Conservation (phyloP, 2,797 vertebrate species). For the Cichlasoma orientale region DNA sequence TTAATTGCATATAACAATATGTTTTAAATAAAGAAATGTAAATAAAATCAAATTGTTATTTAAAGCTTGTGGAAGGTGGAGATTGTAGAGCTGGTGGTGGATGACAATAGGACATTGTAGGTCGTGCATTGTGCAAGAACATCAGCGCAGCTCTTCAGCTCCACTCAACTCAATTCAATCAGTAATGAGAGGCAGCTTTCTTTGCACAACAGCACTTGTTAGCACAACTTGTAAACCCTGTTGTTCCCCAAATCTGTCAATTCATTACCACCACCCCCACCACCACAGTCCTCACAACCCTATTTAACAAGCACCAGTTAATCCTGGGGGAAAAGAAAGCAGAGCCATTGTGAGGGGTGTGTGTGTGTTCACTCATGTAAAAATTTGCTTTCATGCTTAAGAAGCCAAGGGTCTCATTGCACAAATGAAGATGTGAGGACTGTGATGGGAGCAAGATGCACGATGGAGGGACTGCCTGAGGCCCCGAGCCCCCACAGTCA, state of each 20-base stretch:
- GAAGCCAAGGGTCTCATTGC: slow-evolving; percentile 20
- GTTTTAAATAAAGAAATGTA: neutral
- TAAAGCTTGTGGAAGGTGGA: neutral
- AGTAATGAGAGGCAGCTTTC: slow-evolving; percentile 51
- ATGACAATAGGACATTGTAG: slow-evolving; percentile 15
- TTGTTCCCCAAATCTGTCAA: slow-evolving; percentile 71
- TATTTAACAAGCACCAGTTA: slow-evolving; percentile 71
- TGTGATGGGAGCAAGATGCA: neutral
- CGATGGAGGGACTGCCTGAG: neutral
- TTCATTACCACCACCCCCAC: slow-evolving; percentile 53
- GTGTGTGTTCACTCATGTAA: slow-evolving; percentile 20
- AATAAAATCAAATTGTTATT: neutral
- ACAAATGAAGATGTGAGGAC: slow-evolving; percentile 33
- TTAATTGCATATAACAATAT: neutral
- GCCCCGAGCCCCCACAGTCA: slow-evolving; percentile 5
- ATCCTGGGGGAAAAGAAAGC: slow-evolving; percentile 66
- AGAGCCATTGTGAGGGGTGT: slow-evolving; percentile 36
- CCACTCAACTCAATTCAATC: slow-evolving; percentile 33
- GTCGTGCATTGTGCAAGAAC: slow-evolving; percentile 33
- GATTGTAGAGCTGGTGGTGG: neutral
- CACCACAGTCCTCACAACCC: slow-evolving; percentile 47
- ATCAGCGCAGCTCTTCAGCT: slow-evolving; percentile 43
- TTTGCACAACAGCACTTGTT: slow-evolving; percentile 66
- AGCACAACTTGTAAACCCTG: slow-evolving; percentile 79
- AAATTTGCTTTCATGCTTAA: slow-evolving; percentile 55